These are phyloP conservation scores for Machimus rusticus DNA, from an alignment of 2,888 invertebrate species.

Conservation along the genomic window DNA sequence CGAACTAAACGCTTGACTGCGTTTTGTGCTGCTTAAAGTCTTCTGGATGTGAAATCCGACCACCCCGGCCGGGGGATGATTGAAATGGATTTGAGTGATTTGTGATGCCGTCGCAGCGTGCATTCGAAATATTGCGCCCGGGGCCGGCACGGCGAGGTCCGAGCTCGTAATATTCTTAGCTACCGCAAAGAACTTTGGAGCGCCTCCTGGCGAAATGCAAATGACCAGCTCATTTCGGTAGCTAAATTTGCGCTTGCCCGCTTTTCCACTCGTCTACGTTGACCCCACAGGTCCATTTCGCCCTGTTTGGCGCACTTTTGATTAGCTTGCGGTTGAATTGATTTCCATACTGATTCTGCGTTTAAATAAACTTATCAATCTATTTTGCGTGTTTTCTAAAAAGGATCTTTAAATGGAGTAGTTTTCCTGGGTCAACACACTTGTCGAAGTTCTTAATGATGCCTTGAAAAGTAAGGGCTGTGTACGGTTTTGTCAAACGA, in stretches of 20 bases:
- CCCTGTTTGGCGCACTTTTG: background rate
- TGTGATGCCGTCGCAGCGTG: slow-evolving; percentile 17
- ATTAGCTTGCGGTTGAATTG: background rate
- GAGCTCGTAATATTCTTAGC: background rate
- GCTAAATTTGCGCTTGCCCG: background rate
- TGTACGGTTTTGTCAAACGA: too few relatives aligned
- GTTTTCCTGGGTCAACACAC: too few relatives aligned
- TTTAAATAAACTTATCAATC: background rate
- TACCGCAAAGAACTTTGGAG: background rate
- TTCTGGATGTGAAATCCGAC: slow-evolving; percentile 35
- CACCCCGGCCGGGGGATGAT: slow-evolving; percentile 23
- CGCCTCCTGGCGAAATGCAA: background rate
- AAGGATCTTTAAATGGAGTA: background rate
- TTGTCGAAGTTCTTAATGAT: too few relatives aligned
- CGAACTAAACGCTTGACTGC: slow-evolving; percentile 52
- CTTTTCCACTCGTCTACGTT: background rate
- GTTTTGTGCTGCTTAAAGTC: slow-evolving; percentile 44
- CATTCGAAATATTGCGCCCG: slow-evolving; percentile 10
- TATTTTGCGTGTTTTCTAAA: background rate
- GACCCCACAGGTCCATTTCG: background rate
- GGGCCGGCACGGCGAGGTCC: background rate
- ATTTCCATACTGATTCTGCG: background rate
- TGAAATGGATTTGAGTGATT: slow-evolving; percentile 41
- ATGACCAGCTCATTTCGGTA: background rate
- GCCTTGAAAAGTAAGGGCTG: too few relatives aligned